Conservation (phyloP, 1,140 invertebrate species). For the Drosophila parabipectinata region DNA sequence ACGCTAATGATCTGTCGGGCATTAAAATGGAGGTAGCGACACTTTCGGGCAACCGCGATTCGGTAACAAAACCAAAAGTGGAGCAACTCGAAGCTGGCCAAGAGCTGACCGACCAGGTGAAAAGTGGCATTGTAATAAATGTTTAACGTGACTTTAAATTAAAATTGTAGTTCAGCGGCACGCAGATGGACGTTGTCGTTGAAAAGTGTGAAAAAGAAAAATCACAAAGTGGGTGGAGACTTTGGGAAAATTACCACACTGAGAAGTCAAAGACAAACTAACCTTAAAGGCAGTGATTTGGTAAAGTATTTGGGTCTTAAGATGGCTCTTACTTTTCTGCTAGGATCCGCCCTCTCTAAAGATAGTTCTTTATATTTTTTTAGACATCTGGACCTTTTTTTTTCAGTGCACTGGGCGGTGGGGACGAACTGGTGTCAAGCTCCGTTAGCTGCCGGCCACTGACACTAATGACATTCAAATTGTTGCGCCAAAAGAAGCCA, state of each 20-base stretch:
- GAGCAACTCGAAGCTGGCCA: constrained; percentile 7
- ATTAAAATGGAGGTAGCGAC: constrained; percentile 34
- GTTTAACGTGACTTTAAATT: constrained; percentile 69
- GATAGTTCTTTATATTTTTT: neutral
- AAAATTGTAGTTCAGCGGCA: constrained; percentile 43
- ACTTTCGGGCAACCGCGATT: constrained; percentile 39
- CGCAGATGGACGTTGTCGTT: constrained; percentile 4
- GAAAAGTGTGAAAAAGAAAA: constrained; percentile 64
- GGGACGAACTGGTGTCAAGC: constrained; percentile 52
- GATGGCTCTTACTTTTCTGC: neutral
- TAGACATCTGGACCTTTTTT: neutral
- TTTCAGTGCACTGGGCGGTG: constrained; percentile 5
- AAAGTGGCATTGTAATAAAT: constrained; percentile 68
- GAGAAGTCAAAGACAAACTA: neutral
- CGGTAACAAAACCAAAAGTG: constrained; percentile 46
- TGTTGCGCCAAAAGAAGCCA: constrained; percentile 76
- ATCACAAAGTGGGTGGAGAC: constrained; percentile 30
- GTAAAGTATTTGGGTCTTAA: neutral
- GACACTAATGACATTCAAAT: constrained; percentile 78
- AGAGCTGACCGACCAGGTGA: constrained; percentile 31
- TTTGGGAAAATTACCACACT: constrained; percentile 15
- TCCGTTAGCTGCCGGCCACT: constrained; percentile 64
- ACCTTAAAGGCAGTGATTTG: neutral
- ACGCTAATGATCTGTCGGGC: constrained; percentile 27
- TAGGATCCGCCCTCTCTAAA: too few relatives aligned